These are phyloP conservation scores for Trachymyrmex cornetzi DNA, from an alignment of 1,140 invertebrate species.

Conservation along the genomic window DNA sequence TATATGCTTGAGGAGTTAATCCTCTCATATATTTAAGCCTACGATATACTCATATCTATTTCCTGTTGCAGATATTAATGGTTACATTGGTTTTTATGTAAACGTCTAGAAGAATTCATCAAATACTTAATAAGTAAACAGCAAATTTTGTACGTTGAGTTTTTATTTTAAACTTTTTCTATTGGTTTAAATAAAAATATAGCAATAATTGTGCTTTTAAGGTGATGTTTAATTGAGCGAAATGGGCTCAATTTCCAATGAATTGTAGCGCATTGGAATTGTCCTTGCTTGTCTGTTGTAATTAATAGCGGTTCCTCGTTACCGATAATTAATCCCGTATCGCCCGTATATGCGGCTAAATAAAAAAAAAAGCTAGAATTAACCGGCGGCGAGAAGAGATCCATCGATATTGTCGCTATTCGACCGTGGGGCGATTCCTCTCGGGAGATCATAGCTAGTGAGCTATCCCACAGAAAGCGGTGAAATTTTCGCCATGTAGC, in stretches of 20 bases:
- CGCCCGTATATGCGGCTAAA: constrained; percentile 41
- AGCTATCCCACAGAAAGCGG: constrained; percentile 66
- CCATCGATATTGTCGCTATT: constrained; percentile 61
- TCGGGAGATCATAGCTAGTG: constrained; percentile 54
- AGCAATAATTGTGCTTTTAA: neutral
- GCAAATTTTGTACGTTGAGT: neutral
- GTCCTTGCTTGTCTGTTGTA: constrained; percentile 41
- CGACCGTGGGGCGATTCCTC: constrained; percentile 56
- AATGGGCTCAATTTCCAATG: constrained; percentile 32
- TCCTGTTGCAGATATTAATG: neutral
- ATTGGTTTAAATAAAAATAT: neutral
- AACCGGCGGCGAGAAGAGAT: constrained; percentile 56
- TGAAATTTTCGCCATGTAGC: constrained; percentile 59
- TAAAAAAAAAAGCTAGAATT: constrained; percentile 68
- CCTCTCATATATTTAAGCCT: constrained; percentile 1
- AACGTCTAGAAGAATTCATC: neutral
- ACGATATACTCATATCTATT: neutral
- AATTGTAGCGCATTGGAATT: constrained; percentile 42
- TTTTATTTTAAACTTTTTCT: neutral
- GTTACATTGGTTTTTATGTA: neutral
- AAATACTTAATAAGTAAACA: neutral
- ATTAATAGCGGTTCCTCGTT: constrained; percentile 76
- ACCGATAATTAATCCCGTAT: constrained; percentile 76
- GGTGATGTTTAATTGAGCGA: constrained; percentile 42
- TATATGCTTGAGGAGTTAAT: constrained; percentile 31